Conservation (phyloP, 1,140 invertebrate species). For the Euura lappo region DNA sequence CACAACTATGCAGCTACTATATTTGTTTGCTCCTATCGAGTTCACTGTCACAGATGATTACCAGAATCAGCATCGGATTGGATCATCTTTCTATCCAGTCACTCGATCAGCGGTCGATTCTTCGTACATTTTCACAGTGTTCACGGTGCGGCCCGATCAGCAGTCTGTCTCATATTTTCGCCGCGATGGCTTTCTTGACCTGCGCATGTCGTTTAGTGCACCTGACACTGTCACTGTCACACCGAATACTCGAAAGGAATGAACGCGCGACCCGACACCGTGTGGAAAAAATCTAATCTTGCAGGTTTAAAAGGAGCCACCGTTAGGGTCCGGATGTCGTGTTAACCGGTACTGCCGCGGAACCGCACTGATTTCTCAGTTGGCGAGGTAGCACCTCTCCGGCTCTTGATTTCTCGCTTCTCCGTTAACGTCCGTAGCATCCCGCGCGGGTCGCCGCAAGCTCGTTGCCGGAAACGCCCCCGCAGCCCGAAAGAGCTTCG, state of each 20-base stretch:
- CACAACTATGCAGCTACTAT: no score
- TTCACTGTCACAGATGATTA: no score
- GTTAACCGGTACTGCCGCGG: constrained; percentile 55
- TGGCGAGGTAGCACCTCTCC: constrained; percentile 22
- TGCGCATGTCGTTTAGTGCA: no score
- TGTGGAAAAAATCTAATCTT: background rate
- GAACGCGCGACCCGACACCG: background rate
- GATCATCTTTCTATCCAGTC: no score
- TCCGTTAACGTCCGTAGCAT: constrained; percentile 6
- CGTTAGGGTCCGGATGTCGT: constrained; percentile 27
- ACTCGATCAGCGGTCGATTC: no score
- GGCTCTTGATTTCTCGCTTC: constrained; percentile 39
- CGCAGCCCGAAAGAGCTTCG: constrained; percentile 17
- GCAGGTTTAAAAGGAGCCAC: constrained; percentile 17
- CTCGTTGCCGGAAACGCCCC: constrained; percentile 15
- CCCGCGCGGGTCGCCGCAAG: constrained; percentile 18
- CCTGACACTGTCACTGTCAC: background rate
- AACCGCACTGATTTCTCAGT: constrained; percentile 58
- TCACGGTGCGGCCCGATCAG: no score
- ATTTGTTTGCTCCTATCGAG: no score
- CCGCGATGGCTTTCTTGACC: no score
- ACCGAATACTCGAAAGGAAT: constrained; percentile 18
- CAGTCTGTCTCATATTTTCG: no score
- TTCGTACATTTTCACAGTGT: no score
- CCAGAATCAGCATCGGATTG: no score